Evolutionary conservation across 2,113 vertebrate species (phyloP), one percentile per base, ranked within the genome.

Genomic region (Hippotragus niger): DNA sequence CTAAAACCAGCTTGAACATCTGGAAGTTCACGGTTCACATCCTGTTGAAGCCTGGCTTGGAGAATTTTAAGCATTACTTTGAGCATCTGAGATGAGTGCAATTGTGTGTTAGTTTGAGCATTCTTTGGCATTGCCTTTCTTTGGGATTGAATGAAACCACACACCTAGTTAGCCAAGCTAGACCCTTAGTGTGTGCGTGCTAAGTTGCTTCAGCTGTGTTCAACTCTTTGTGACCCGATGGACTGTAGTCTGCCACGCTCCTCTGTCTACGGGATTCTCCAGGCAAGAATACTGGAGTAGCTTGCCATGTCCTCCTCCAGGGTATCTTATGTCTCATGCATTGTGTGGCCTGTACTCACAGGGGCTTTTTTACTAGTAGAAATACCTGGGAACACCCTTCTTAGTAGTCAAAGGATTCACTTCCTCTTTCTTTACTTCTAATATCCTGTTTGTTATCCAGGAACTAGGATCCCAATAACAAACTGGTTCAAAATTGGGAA

Each of bases 291-390:
- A 71, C n/a, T 71, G n/a, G n/a, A 23, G 19, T 40, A 36, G 67
- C 9, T 19, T 2, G n/a, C 67, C n/a, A 71, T 23, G 67, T 71
- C n/a, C n/a, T 71, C 67, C 17, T 40, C 19, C 19, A 71, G 67
- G 19, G 67, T 21, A 40, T 23, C n/a, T 71, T 71, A 40, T 10
- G 0, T 71, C n/a, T 6, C 23, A 19, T 40, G n/a, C n/a, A 23
- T 13, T 71, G 10, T 0, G 1, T 71, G 10, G n/a, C 10, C 67
- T 71, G 67, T 10, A 23, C 67, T 71, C 19, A 0, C 67, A 71
- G 67, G 67, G 19, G n/a, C 67, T 71, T 40, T 19, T 71, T 71
- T 71, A 40, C n/a, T 21, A 71, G n/a, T 71, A 71, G n/a, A 10
- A 71, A 19, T 71, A 40, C 67, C 19, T 40, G 10, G 67, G 67